These are phyloP conservation scores for Peromyscus californicus DNA, from an alignment of 2,113 vertebrate genomes.

Conservation along the genomic window DNA sequence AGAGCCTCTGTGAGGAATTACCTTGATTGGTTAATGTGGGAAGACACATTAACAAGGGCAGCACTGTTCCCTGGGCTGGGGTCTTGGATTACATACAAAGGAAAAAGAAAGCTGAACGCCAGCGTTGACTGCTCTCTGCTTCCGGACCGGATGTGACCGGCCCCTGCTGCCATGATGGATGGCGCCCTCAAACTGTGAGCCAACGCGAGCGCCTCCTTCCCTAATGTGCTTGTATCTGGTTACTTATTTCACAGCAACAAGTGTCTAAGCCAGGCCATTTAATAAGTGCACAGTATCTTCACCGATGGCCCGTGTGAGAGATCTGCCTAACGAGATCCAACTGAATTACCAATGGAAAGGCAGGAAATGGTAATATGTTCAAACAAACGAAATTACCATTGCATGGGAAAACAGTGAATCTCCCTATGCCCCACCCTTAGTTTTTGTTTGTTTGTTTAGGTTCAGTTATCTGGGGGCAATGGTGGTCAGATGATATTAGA, in stretches of 20 bases:
- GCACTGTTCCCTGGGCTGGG: too few species aligned
- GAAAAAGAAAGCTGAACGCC: neutral
- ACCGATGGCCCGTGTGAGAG: neutral
- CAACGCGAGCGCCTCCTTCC: neutral
- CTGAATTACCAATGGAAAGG: neutral
- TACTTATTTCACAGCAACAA: neutral
- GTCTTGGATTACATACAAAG: neutral
- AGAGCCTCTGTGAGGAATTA: neutral
- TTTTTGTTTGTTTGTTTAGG: neutral
- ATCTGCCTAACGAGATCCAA: neutral
- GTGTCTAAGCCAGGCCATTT: neutral
- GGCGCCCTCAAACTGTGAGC: neutral
- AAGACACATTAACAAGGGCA: neutral
- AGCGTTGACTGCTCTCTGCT: neutral
- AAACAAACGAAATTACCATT: slow-evolving; percentile 1
- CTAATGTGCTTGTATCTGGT: neutral
- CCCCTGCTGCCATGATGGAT: neutral
- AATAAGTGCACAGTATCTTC: neutral
- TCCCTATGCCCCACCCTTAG: neutral
- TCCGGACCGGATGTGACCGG: neutral
- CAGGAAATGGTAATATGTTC: neutral
- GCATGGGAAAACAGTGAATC: neutral
- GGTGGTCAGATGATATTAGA: neutral
- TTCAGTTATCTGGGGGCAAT: neutral
- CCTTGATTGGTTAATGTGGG: neutral